Base-by-base conservation (phyloP, 2,113 vertebrate genomes). In the Coptodon rendalli region DNA sequence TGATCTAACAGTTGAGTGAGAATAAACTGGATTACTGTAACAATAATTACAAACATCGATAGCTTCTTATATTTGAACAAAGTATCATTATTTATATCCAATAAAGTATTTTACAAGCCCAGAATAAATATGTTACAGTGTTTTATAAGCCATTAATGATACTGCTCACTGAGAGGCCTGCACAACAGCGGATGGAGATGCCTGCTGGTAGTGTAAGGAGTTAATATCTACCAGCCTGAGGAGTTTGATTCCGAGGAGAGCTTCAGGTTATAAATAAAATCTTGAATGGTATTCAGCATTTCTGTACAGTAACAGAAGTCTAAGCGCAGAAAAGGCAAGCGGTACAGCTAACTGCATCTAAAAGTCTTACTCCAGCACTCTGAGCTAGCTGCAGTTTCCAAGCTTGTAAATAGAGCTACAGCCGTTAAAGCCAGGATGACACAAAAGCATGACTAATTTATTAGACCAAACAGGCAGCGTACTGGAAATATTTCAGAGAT, bases 361-460 rank as follows among this genome's bases (percentile, higher is more conserved):
- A 53, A 87, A 38, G 17, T 78, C 29, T 59, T 56, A n/a, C 43
- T 38, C 53, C 73, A 48, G 73, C 38, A 13, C 50, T 45, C 19
- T 68, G 76, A 84, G 43, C 54, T 14, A 24, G 80, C 52, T 45
- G 68, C 56, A 80, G 43, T 87, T 86, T 43, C 16, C 36, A 73
- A 45, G 38, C 82, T 50, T 85, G 63, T 92, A 84, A 86, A 88
- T 59, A 85, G 29, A 81, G 66, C 12, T 84, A 9, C 29, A 76
- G 73, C 7, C 9, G 53, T 36, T 71, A 24, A 24, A 82, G 53
- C 17, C 59, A 66, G 27, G 63, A 10, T 79, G 43, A 16, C 80
- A 87, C 31, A 82, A 82, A 80, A 86, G 36, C 71, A 90, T 53
- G 68, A 79, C 29, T 86, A 54, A 88, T 83, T 76, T 76, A 59